A percentile compares a stretch with the other conserved stretches of the same genome.
Conservation (phyloP, 2,797 vertebrate species). For the Diplodus sargus region DNA sequence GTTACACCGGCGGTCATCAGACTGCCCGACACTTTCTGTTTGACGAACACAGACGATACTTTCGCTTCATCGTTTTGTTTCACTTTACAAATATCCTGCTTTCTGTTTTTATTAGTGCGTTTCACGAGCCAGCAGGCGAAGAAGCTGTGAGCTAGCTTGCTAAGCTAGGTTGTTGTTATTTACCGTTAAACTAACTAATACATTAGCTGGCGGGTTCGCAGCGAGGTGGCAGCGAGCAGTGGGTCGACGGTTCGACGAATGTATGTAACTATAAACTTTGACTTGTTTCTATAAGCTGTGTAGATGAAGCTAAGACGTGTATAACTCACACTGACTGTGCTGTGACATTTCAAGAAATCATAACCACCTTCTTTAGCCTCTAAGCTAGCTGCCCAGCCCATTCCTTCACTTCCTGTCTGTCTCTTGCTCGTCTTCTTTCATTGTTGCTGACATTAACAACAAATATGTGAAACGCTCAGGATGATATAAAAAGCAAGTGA, state of each 20-base stretch:
- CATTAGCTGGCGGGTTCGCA: constrained; percentile 7
- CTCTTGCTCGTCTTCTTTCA: background rate
- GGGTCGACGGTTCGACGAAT: background rate
- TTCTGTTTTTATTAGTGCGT: constrained; percentile 16
- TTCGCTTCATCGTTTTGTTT: background rate
- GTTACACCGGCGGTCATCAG: no score
- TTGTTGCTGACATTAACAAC: background rate
- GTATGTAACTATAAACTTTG: background rate
- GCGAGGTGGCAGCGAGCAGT: background rate
- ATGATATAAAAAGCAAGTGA: background rate
- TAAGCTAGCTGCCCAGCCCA: constrained; percentile 5
- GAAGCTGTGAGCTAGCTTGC: constrained; percentile 33
- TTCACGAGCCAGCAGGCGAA: constrained; percentile 38
- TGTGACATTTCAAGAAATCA: background rate
- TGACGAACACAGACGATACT: background rate
- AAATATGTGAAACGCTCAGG: background rate
- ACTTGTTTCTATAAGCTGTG: background rate
- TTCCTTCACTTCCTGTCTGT: background rate
- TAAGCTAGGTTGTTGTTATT: background rate
- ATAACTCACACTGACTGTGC: no score
- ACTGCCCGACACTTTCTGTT: background rate
- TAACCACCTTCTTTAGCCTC: background rate
- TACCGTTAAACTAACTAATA: background rate
- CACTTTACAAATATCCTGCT: background rate
- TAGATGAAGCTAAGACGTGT: background rate